A percentile compares a stretch with the other conserved stretches of the same genome.
Conservation (phyloP, 1,140 invertebrate genomes). For the Chironomus striatipennis region DNA sequence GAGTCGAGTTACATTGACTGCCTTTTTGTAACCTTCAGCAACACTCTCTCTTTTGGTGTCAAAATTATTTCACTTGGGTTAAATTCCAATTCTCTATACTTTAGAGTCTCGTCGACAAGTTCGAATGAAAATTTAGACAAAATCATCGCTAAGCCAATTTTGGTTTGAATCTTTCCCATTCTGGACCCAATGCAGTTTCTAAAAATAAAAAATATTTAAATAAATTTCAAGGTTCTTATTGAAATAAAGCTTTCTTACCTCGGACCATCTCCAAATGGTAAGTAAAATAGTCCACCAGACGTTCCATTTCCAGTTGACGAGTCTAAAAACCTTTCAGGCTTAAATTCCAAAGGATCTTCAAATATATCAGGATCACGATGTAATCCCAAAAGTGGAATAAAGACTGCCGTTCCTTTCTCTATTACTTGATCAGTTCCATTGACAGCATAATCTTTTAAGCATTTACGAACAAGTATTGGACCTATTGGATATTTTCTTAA, state of each 20-base stretch:
- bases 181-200: neutral
- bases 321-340: neutral
- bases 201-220: no score
- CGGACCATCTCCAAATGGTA: neutral
- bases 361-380: neutral
- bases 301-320: neutral
- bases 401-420: neutral
- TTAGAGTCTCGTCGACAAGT: neutral
- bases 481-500: slow-evolving; percentile 45
- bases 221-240: no score
- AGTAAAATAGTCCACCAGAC: neutral
- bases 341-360: neutral
- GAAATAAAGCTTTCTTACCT: no score
- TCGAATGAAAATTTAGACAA: neutral
- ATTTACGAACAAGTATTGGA: slow-evolving; percentile 30
- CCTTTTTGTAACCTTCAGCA: no score
- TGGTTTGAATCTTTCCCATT: neutral
- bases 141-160: neutral
- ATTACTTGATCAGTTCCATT: neutral
- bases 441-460: slow-evolving; percentile 32
- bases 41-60: neutral
- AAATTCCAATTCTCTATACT: neutral
- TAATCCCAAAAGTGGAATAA: neutral
- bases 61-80: neutral
- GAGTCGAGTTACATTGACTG: no score